phyloP scores from a whole-genome alignment of 2,888 invertebrate species.

The Drosophila eohydei region DNA sequence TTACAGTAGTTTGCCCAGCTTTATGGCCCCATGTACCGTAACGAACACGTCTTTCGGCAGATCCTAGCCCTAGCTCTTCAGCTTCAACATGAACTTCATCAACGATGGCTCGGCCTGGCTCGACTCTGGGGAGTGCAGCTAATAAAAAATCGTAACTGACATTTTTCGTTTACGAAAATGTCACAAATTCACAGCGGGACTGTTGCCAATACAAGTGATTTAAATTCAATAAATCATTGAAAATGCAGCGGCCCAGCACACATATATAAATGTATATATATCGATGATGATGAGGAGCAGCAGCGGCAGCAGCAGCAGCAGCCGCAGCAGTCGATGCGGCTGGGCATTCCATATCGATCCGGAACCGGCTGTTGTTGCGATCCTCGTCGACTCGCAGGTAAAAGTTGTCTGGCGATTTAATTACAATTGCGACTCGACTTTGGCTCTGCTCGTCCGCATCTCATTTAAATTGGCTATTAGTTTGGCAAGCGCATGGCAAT shows the following conservation, averaged over 20 bases:
- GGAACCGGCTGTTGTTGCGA: slow-evolving; percentile 32
- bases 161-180: slow-evolving; percentile 85
- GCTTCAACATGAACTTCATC: slow-evolving; percentile 17
- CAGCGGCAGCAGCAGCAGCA: slow-evolving; percentile 25
- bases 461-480: slow-evolving; percentile 77
- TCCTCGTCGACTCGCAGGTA: slow-evolving; percentile 23
- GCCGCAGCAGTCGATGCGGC: slow-evolving; percentile 3
- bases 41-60: slow-evolving; percentile 41
- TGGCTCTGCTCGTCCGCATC: slow-evolving; percentile 43
- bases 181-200: slow-evolving; percentile 84
- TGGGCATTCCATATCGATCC: slow-evolving; percentile 47
- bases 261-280: neutral
- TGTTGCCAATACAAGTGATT: slow-evolving; percentile 84
- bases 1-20: slow-evolving; percentile 75
- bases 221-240: slow-evolving; percentile 84
- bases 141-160: slow-evolving; percentile 84
- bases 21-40: slow-evolving; percentile 75
- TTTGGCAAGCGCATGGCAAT: slow-evolving; percentile 33
- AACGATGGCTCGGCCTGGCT: neutral
- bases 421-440: slow-evolving; percentile 67
- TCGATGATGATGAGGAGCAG: slow-evolving; percentile 66
- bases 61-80: slow-evolving; percentile 56
- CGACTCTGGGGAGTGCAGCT: slow-evolving; percentile 36
- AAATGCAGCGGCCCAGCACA: slow-evolving; percentile 56
- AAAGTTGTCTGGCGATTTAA: slow-evolving; percentile 74